Evolutionary conservation across 2,113 vertebrate species (phyloP).

Genomic region (Cromileptes altivelis): DNA sequence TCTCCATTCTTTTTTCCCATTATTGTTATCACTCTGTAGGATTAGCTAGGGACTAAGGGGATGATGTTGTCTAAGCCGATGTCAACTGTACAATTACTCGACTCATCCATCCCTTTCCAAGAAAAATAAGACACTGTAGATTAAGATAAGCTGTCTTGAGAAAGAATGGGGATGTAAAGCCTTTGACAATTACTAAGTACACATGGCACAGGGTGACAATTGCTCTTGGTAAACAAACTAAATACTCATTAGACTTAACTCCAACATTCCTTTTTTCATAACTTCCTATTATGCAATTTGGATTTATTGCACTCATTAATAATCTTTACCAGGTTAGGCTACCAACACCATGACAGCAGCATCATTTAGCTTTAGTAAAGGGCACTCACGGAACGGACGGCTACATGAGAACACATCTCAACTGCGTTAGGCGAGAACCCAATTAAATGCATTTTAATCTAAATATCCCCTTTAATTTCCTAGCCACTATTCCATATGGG

Average conservation of each 20-base stretch:
- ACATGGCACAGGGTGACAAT: slow-evolving; percentile 58
- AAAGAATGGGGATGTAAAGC: slow-evolving; percentile 66
- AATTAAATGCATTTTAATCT: slow-evolving; percentile 85
- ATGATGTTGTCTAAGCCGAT: slow-evolving; percentile 83
- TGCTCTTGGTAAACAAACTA: slow-evolving; percentile 82
- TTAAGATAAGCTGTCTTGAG: slow-evolving; percentile 73
- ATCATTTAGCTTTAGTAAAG: slow-evolving; percentile 92
- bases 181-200: slow-evolving; percentile 70
- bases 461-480: slow-evolving; percentile 81
- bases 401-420: slow-evolving; percentile 89
- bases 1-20: slow-evolving; percentile 70
- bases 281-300: slow-evolving; percentile 93
- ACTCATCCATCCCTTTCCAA: slow-evolving; percentile 72
- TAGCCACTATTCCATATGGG: slow-evolving; percentile 73
- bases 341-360: slow-evolving; percentile 89
- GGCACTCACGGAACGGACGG: slow-evolving; percentile 84
- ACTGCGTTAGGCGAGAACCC: slow-evolving; percentile 65
- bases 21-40: slow-evolving; percentile 80
- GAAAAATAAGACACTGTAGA: slow-evolving; percentile 73
- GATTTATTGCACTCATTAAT: slow-evolving; percentile 98
- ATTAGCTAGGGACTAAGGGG: slow-evolving; percentile 80
- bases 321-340: slow-evolving; percentile 92
- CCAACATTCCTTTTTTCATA: slow-evolving; percentile 92
- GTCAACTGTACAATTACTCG: slow-evolving; percentile 83
- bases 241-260: slow-evolving; percentile 91